phyloP scores from a whole-genome alignment of 1,140 invertebrate genomes.

The Chironomus tepperi region DNA sequence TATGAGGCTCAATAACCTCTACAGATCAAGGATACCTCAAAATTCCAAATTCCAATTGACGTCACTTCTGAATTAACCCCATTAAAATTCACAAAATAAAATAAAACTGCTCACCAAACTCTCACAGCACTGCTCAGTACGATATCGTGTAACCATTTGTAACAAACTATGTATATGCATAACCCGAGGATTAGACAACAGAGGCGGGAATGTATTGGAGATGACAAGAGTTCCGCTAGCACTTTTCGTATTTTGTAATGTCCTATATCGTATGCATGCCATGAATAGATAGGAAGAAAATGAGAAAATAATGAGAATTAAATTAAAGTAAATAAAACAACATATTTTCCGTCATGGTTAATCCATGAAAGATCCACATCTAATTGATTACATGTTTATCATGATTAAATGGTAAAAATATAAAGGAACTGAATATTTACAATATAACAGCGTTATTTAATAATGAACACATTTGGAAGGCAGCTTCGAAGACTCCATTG shows the following conservation, averaged over 20 bases:
- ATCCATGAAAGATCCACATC: neutral
- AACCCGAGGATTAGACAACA: slow-evolving; percentile 45
- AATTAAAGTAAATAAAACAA: too few species aligned
- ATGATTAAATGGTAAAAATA: too few species aligned
- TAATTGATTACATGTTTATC: too few species aligned
- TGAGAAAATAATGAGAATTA: too few species aligned
- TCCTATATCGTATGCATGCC: neutral
- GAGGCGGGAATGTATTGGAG: slow-evolving; percentile 48
- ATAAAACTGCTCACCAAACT: slow-evolving; percentile 43
- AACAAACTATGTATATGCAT: slow-evolving; percentile 46
- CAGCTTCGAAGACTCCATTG: slow-evolving; percentile 29
- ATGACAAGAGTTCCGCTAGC: slow-evolving; percentile 37
- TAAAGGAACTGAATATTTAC: neutral
- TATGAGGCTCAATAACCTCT: too few species aligned
- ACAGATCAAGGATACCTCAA: too few species aligned
- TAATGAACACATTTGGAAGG: slow-evolving; percentile 29
- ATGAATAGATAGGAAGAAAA: too few species aligned
- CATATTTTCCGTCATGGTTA: slow-evolving; percentile 24
- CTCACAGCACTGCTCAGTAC: slow-evolving; percentile 44
- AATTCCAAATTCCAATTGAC: too few species aligned
- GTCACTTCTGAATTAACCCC: too few species aligned
- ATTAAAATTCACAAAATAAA: too few species aligned
- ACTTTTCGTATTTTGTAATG: slow-evolving; percentile 33
- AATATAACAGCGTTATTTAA: slow-evolving; percentile 24
- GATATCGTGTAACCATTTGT: slow-evolving; percentile 43